Base-by-base conservation (phyloP, 1,140 invertebrate genomes). In the Leptinotarsa defecta region DNA sequence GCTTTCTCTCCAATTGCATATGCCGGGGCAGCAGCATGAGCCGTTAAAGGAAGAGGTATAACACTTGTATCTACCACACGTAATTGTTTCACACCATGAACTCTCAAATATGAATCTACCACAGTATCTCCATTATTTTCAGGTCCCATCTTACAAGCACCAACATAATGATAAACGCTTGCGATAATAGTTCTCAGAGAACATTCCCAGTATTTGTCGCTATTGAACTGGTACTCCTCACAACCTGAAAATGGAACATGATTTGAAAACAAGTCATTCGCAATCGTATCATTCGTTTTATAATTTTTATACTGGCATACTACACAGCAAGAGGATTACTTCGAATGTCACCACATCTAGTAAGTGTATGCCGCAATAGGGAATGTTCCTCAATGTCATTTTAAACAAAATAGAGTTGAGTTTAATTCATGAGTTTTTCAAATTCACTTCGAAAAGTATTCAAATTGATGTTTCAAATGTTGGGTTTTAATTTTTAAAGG, bases 61-160 rank as follows among this genome's bases (percentile, higher is more conserved):
- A 96, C 86, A 63, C 93, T 94, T 48, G 90, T 90, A 84, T 96
- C 94, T 0, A 90, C 90, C 1, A 95, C 92, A 49, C 94, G 87
- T 34, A 96, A 84, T 27, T 88, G 88, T 20, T 86, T 82, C 1
- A 94, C 82, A 0, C 93, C 93, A 76, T 93, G 86, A 0, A 96
- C 91, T 81, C 86, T 89, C 2, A 96, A 84, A 68, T 92, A 83
- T 0, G 90, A 88, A 84, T 94, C 91, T 0, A 96, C 94, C 0
- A 96, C 94, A 1, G 94, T 91, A 48, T 86, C 82, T 3, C 86
- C 81, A 84, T 95, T 94, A 1, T 78, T 83, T 1, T 76, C 20
- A 0, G 91, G 90, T 0, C 94, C 94, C 94, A 96, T 96, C 84
- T 92, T 94, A 24, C 89, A 91, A 0, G 93, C 93, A 0, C 91